Conservation (phyloP, 2,797 vertebrate species). For the Labeo calbasu region DNA sequence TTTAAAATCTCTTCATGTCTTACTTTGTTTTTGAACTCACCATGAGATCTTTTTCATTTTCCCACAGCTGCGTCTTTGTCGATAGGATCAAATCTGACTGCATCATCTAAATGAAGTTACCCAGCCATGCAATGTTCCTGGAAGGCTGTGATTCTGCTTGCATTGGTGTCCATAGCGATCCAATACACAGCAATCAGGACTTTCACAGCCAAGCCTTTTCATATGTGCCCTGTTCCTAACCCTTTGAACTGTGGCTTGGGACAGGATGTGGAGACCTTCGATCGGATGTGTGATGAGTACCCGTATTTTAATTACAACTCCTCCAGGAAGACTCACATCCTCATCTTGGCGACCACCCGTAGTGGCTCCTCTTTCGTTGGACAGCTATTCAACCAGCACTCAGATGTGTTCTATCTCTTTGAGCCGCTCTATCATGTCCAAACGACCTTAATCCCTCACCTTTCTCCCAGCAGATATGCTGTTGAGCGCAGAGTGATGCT, state of each 20-base stretch:
- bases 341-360: constrained; percentile 90
- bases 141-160: constrained; percentile 94
- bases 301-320: constrained; percentile 78
- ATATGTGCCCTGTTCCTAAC: constrained; percentile 80
- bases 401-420: constrained; percentile 92
- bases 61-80: constrained; percentile 50
- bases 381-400: constrained; percentile 93
- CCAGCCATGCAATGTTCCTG: constrained; percentile 96
- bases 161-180: constrained; percentile 91
- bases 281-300: constrained; percentile 82
- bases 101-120: constrained; percentile 83
- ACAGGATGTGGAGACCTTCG: constrained; percentile 81
- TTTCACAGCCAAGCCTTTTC: constrained; percentile 88
- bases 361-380: constrained; percentile 91
- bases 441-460: constrained; percentile 85
- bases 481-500: constrained; percentile 86
- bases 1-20: background rate
- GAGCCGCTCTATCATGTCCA: constrained; percentile 93
- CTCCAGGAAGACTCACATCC: constrained; percentile 85
- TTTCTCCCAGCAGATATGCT: constrained; percentile 82
- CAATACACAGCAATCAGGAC: constrained; percentile 95
- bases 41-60: background rate
- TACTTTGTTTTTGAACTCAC: background rate
- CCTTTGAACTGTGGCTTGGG: constrained; percentile 80
- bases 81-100: constrained; percentile 62